A percentile compares a stretch with the other conserved stretches of the same genome.
Evolutionary conservation across 2,797 vertebrate species (phyloP).

Genomic region (Cheirogaleus major): DNA sequence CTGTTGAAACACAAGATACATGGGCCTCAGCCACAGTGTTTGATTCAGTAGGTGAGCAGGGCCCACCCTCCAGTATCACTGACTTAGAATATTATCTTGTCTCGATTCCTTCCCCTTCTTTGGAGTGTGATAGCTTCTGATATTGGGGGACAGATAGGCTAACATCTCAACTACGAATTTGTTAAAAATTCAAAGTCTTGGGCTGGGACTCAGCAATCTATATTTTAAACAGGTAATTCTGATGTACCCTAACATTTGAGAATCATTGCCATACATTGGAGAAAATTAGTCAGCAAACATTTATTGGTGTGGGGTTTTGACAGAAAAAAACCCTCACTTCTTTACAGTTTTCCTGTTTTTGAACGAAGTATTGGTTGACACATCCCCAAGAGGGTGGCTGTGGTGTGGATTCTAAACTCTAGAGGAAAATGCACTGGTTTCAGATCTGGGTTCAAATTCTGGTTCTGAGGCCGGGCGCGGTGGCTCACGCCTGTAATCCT

Average conservation of each 20-base stretch:
- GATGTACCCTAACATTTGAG: conserved; percentile 26
- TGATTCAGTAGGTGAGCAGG: conserved; percentile 14
- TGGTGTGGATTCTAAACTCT: not conserved
- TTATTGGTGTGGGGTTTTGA: not conserved
- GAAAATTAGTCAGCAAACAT: conserved; percentile 34
- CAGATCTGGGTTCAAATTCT: conserved; percentile 47
- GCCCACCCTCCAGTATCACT: conserved; percentile 15
- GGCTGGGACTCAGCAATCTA: not conserved
- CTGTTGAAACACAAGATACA: conserved; percentile 8
- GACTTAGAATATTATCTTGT: conserved; percentile 25
- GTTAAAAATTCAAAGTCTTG: conserved; percentile 51
- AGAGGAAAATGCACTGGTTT: not conserved
- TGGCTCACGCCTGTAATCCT: no score
- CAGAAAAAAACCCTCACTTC: not conserved
- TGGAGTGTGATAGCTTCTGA: conserved; percentile 42
- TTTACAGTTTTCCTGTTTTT: conserved; percentile 18
- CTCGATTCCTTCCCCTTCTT: conserved; percentile 19
- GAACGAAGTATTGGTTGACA: conserved; percentile 13
- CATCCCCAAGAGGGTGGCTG: not conserved
- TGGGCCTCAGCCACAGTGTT: not conserved
- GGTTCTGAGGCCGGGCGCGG: no score
- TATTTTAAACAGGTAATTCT: conserved; percentile 44
- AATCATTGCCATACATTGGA: not conserved
- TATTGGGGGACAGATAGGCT: not conserved
- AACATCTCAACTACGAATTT: conserved; percentile 42